phyloP scores from a whole-genome alignment of 1,140 invertebrate genomes.

The Hylaeus volcanicus region DNA sequence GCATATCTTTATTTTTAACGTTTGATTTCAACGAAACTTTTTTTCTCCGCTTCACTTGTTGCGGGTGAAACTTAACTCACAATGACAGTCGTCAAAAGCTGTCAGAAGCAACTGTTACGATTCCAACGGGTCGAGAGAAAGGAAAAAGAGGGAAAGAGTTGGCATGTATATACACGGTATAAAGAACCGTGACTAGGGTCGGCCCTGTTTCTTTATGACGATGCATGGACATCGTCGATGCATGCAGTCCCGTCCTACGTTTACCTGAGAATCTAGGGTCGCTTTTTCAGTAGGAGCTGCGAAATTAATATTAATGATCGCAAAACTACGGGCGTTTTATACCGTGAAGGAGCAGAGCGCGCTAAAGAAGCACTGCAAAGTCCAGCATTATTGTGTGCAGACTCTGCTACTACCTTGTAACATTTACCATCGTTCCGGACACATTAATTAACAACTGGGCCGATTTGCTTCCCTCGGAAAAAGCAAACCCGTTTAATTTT shows the following conservation, averaged over 20 bases:
- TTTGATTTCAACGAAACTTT: neutral
- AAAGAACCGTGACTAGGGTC: constrained; percentile 16
- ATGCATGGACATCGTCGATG: constrained; percentile 39
- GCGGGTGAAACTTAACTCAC: neutral
- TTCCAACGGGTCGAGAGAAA: neutral
- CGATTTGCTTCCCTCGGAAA: neutral
- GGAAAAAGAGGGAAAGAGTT: neutral
- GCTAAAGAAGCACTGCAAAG: constrained; percentile 15
- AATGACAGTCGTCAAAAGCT: constrained; percentile 2
- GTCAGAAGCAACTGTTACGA: constrained; percentile 32
- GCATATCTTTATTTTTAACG: no score
- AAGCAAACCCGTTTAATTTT: no score
- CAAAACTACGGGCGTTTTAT: constrained; percentile 38
- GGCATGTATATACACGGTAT: neutral
- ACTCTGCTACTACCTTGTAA: constrained; percentile 19
- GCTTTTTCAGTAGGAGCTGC: constrained; percentile 37
- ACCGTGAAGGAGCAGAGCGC: neutral
- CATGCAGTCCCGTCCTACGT: constrained; percentile 15
- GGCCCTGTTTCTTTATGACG: constrained; percentile 40
- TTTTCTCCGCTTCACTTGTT: neutral
- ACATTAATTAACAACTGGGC: constrained; percentile 1
- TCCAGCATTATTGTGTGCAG: constrained; percentile 1
- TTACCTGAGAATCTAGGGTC: constrained; percentile 36
- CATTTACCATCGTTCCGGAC: neutral
- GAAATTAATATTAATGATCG: constrained; percentile 55